A percentile compares a stretch with the other conserved stretches of the same genome.
phyloP scores from a whole-genome alignment of 2,888 invertebrate genomes.

The Spialia ferax region DNA sequence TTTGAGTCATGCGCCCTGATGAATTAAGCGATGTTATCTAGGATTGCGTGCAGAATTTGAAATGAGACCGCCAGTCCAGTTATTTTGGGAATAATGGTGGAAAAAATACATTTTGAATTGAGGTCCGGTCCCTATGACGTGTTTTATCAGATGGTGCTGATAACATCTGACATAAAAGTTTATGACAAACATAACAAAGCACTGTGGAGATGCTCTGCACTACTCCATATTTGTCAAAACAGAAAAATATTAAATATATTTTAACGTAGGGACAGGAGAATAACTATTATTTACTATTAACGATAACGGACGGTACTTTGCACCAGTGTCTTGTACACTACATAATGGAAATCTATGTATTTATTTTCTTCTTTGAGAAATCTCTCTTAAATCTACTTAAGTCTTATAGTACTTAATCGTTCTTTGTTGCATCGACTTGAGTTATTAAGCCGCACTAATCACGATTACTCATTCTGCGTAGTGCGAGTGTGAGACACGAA shows the following conservation, averaged over 20 bases:
- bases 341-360: too few species aligned
- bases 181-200: slow-evolving; percentile 10
- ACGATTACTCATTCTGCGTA: slow-evolving; percentile 39
- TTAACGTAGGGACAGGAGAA: too few species aligned
- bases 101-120: slow-evolving; percentile 28
- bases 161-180: slow-evolving; percentile 30
- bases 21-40: slow-evolving; percentile 43
- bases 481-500: slow-evolving; percentile 30
- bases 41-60: slow-evolving; percentile 44
- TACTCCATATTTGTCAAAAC: too few species aligned
- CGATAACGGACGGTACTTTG: too few species aligned
- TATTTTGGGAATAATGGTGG: slow-evolving; percentile 36
- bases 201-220: background rate
- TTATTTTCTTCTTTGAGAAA: background rate
- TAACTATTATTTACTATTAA: too few species aligned
- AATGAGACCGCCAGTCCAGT: slow-evolving; percentile 39
- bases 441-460: background rate
- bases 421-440: background rate
- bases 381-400: too few species aligned
- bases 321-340: too few species aligned
- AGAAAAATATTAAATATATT: too few species aligned
- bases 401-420: too few species aligned
- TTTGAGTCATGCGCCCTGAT: slow-evolving; percentile 43
- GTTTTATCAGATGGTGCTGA: slow-evolving; percentile 28
- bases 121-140: slow-evolving; percentile 23